These are phyloP conservation scores for Philhelius pedissequus DNA, from an alignment of 2,888 invertebrate genomes.

Conservation along the genomic window DNA sequence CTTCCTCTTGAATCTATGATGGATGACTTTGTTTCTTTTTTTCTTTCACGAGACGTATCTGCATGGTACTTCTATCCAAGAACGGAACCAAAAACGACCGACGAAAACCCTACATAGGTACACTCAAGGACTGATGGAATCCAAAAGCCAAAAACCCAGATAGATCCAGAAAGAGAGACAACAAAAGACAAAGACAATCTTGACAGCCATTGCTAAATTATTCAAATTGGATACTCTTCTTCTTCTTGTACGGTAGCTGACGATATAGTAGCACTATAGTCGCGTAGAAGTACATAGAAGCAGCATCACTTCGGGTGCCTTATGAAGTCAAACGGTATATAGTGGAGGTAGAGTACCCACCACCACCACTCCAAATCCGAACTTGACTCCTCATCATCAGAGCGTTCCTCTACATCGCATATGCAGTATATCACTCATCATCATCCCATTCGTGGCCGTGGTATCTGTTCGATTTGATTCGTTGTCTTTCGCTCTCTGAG, in stretches of 20 bases:
- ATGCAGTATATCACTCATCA: slow-evolving; percentile 50
- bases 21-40: slow-evolving; percentile 48
- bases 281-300: background rate
- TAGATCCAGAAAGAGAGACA: slow-evolving; percentile 44
- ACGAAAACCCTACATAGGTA: slow-evolving; percentile 5
- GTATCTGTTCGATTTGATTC: slow-evolving; percentile 61
- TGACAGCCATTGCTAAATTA: slow-evolving; percentile 69
- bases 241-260: slow-evolving; percentile 51
- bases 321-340: slow-evolving; percentile 50
- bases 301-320: slow-evolving; percentile 6
- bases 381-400: slow-evolving; percentile 15
- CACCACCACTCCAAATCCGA: slow-evolving; percentile 39
- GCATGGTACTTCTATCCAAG: background rate
- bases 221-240: slow-evolving; percentile 67
- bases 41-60: background rate
- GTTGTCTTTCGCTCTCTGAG: slow-evolving; percentile 27
- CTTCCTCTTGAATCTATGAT: slow-evolving; percentile 52
- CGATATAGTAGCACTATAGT: too few species aligned
- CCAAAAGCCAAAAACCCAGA: slow-evolving; percentile 33
- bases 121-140: slow-evolving; percentile 47
- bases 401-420: background rate
- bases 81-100: background rate
- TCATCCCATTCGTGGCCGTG: slow-evolving; percentile 49
- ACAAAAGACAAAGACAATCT: slow-evolving; percentile 64
- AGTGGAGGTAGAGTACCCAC: slow-evolving; percentile 54